Percentiles rank a stretch among this genome's conserved stretches.
These are phyloP conservation scores for Willowsia nigromaculata DNA, from an alignment of 2,888 invertebrate species.

Conservation along the genomic window DNA sequence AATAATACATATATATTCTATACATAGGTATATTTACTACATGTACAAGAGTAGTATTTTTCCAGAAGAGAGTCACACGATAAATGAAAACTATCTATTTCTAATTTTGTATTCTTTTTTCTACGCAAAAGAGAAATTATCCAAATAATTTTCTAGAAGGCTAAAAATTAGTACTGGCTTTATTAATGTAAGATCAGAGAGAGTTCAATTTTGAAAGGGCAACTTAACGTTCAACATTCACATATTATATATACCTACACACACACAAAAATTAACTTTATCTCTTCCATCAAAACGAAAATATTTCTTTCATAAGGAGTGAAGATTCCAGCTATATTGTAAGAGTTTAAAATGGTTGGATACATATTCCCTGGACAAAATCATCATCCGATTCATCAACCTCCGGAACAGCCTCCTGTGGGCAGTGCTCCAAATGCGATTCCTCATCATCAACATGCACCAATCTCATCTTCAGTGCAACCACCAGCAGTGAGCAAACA, in stretches of 20 bases:
- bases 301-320: not conserved
- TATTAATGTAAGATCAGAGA: slow-evolving; percentile 10
- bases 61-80: slow-evolving; percentile 42
- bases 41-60: slow-evolving; percentile 58
- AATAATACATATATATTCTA: not conserved
- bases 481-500: slow-evolving; percentile 71
- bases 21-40: slow-evolving; percentile 12
- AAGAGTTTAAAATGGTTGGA: slow-evolving; percentile 72
- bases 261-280: slow-evolving; percentile 9
- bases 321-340: not conserved
- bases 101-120: slow-evolving; percentile 71
- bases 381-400: slow-evolving; percentile 72
- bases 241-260: not conserved
- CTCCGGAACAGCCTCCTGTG: slow-evolving; percentile 65
- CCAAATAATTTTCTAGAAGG: slow-evolving; percentile 33
- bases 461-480: slow-evolving; percentile 53
- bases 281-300: not conserved
- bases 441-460: slow-evolving; percentile 64
- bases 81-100: slow-evolving; percentile 51
- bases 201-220: slow-evolving; percentile 26
- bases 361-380: slow-evolving; percentile 76
- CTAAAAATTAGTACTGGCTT: not conserved
- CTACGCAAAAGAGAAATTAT: slow-evolving; percentile 52
- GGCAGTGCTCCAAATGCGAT: slow-evolving; percentile 65
- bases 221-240: slow-evolving; percentile 57